These are phyloP conservation scores for Brachionus rotundiformis DNA, from an alignment of 1,140 invertebrate species.

Conservation along the genomic window DNA sequence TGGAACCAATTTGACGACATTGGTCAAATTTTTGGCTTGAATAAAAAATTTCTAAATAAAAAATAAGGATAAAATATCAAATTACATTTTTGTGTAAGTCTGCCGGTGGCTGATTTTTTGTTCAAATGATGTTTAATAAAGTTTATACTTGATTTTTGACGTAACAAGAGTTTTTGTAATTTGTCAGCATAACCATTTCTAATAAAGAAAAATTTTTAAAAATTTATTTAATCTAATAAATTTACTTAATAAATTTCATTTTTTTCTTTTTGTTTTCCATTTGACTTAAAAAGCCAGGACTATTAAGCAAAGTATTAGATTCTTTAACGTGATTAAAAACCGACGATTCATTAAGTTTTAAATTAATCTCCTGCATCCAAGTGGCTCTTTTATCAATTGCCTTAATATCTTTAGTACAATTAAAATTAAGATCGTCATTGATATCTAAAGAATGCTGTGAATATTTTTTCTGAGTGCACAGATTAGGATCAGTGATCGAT, in stretches of 20 bases:
- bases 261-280: constrained; percentile 34
- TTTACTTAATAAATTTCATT: constrained; percentile 24
- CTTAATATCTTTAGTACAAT: not conserved
- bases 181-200: constrained; percentile 42
- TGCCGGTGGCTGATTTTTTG: not conserved
- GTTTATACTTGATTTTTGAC: constrained; percentile 42
- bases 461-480: not conserved
- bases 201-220: not conserved
- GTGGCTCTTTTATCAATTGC: not conserved
- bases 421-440: constrained; percentile 10
- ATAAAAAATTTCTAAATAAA: not conserved
- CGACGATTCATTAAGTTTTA: constrained; percentile 5
- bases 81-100: constrained; percentile 13
- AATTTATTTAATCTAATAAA: not conserved
- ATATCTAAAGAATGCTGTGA: not conserved
- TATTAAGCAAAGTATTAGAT: constrained; percentile 13
- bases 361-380: constrained; percentile 21
- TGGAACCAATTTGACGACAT: constrained; percentile 11
- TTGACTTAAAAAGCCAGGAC: not conserved
- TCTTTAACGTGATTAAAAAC: not conserved
- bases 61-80: not conserved
- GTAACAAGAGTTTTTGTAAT: constrained; percentile 11
- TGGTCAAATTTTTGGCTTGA: not conserved
- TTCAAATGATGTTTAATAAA: constrained; percentile 46
- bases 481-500: not conserved